These are phyloP conservation scores for Leucophenga montana DNA, from an alignment of 2,888 invertebrate species.

Conservation along the genomic window DNA sequence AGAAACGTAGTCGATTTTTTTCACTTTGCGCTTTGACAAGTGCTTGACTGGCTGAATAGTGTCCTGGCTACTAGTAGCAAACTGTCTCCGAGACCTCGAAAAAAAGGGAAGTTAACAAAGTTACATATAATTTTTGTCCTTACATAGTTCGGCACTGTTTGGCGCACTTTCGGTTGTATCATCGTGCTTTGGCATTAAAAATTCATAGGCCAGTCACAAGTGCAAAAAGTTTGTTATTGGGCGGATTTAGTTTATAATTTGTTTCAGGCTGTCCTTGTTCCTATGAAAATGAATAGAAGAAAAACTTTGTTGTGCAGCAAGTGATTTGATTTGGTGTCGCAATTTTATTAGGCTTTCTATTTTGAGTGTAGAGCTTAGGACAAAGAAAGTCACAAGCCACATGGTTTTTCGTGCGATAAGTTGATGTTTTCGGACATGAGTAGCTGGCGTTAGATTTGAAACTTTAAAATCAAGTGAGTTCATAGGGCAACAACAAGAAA, in stretches of 20 bases:
- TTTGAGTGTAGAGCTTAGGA: too few relatives aligned
- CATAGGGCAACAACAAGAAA: too few relatives aligned
- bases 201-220: conserved; percentile 14
- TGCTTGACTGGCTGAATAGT: not conserved
- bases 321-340: too few relatives aligned
- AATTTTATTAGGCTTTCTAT: not conserved
- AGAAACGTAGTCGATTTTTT: not conserved
- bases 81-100: not conserved
- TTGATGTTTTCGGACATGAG: not conserved
- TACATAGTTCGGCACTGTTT: conserved; percentile 7
- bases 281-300: too few relatives aligned
- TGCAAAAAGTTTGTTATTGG: conserved; percentile 14
- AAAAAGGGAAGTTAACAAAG: conserved; percentile 7
- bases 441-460: too few relatives aligned
- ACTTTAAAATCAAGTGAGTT: too few relatives aligned
- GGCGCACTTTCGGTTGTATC: not conserved
- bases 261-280: not conserved
- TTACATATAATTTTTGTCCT: not conserved
- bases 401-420: not conserved
- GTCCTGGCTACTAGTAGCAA: not conserved
- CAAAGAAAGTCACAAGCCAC: not conserved
- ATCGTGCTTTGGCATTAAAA: conserved; percentile 12
- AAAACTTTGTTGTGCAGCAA: too few relatives aligned
- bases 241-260: conserved; percentile 22
- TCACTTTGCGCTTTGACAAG: conserved; percentile 14